Base-by-base conservation (phyloP, 2,888 invertebrate species). In the Macrophya annulata region DNA sequence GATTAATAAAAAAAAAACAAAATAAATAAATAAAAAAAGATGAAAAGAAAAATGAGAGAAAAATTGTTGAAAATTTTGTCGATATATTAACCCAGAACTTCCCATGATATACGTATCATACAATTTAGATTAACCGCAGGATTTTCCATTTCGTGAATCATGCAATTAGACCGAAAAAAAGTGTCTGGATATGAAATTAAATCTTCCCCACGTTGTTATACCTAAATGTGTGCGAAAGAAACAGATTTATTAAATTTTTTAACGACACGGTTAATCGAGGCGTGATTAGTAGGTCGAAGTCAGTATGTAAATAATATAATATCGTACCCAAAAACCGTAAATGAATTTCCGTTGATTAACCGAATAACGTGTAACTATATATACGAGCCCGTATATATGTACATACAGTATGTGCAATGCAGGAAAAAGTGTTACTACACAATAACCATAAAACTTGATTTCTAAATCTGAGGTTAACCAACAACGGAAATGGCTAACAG, bases 401-500 rank as follows among this genome's bases (percentile, higher is more conserved):
- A n/a, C n/a, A n/a, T n/a, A n/a, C n/a, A n/a, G n/a, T n/a, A n/a
- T n/a, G n/a, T n/a, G 31, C 21, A 55, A 37, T 9, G 17, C 6
- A 55, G 43, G 15, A 9, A 74, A 45, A 74, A 45, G 55, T 37
- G 31, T 31, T 31, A 4, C 17, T 51, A 37, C 12, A 31, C 68
- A 12, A 43, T 45, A 17, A 43, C 62, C 62, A 62, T 40, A 62
- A 43, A 40, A 62, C 81, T 21, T 25, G 81, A 81, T 81, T 81
- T 81, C 59, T 81, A 81, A 62, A 62, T 81, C 59, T 9, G 51
- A 21, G 51, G 62, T 62, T 40, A 21, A 59, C 37, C 51, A 31
- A 77, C 31, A 21, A 15, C 81, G 81, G 79, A 81, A 81, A 81
- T 31, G 43, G 37, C 43, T 43, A 81, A 59, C 15, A 43, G 81